phyloP scores from a whole-genome alignment of 2,113 vertebrate genomes.

The Bambusicola thoracicus region DNA sequence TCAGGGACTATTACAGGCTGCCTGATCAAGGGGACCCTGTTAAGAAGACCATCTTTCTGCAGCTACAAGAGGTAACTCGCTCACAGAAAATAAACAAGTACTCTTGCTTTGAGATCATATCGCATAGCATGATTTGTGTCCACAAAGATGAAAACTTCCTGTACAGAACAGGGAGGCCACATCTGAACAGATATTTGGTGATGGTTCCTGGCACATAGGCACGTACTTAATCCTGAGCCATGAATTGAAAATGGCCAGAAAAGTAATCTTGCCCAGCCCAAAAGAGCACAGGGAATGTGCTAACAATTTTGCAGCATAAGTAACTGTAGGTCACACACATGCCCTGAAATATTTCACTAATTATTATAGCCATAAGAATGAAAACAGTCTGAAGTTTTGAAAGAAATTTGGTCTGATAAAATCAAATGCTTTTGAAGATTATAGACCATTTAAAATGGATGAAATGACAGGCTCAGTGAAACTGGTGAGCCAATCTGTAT shows the following conservation, averaged over 20 bases:
- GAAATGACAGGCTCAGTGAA: not conserved
- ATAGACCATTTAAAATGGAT: not conserved
- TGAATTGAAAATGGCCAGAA: not conserved
- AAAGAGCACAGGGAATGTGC: not conserved
- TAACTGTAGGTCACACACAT: not conserved
- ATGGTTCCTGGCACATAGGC: not conserved
- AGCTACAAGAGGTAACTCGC: too few relatives aligned
- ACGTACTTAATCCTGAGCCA: not conserved
- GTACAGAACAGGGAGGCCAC: not conserved
- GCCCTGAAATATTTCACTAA: not conserved
- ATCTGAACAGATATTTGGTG: rapidly evolving
- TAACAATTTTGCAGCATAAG: not conserved
- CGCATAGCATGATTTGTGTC: not conserved
- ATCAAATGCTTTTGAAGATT: not conserved
- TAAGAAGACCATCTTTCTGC: too few relatives aligned
- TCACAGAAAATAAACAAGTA: not conserved
- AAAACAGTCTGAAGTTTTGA: not conserved
- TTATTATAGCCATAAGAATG: not conserved
- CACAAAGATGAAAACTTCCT: not conserved
- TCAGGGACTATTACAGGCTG: too few relatives aligned
- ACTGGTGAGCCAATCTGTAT: not conserved
- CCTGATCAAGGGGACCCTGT: too few relatives aligned
- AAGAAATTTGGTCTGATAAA: not conserved
- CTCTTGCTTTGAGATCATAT: not conserved
- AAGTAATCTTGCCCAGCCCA: not conserved